Conservation (phyloP, 2,888 invertebrate genomes). For the Congeria kusceri region DNA sequence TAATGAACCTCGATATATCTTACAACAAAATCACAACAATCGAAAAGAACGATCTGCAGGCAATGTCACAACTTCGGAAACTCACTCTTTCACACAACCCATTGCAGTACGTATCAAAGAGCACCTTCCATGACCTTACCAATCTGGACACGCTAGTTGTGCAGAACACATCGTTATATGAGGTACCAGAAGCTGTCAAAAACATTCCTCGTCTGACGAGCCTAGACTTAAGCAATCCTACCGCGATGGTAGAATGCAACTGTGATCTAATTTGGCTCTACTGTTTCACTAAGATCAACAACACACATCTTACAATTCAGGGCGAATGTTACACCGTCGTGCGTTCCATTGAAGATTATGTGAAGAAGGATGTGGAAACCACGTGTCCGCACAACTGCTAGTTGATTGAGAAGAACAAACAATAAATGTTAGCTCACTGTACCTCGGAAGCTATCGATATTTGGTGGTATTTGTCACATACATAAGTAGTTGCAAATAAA, state of each 20-base stretch:
- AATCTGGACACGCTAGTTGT: slow-evolving; percentile 42
- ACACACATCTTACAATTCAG: slow-evolving; percentile 31
- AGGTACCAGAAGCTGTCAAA: slow-evolving; percentile 59
- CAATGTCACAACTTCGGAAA: slow-evolving; percentile 22
- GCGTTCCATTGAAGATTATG: slow-evolving; percentile 32
- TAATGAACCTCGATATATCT: slow-evolving; percentile 58
- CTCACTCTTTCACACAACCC: slow-evolving; percentile 60
- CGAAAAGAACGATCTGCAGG: slow-evolving; percentile 63
- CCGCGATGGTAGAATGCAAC: slow-evolving; percentile 51
- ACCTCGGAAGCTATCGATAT: no score
- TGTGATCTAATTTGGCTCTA: slow-evolving; percentile 61
- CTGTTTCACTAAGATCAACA: slow-evolving; percentile 53
- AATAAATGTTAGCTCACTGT: no score
- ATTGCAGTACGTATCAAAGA: slow-evolving; percentile 60
- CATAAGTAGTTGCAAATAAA: no score
- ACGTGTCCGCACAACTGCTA: no score
- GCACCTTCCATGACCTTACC: slow-evolving; percentile 55
- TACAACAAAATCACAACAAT: slow-evolving; percentile 65
- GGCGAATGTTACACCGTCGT: slow-evolving; percentile 54
- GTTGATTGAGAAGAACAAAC: no score
- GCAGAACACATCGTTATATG: slow-evolving; percentile 35
- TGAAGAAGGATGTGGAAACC: neutral
- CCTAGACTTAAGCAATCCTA: slow-evolving; percentile 27
- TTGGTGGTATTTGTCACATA: no score
- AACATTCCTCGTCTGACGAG: slow-evolving; percentile 35